These are phyloP conservation scores for Digitonthophagus gazella DNA, from an alignment of 2,888 invertebrate genomes.

Conservation along the genomic window DNA sequence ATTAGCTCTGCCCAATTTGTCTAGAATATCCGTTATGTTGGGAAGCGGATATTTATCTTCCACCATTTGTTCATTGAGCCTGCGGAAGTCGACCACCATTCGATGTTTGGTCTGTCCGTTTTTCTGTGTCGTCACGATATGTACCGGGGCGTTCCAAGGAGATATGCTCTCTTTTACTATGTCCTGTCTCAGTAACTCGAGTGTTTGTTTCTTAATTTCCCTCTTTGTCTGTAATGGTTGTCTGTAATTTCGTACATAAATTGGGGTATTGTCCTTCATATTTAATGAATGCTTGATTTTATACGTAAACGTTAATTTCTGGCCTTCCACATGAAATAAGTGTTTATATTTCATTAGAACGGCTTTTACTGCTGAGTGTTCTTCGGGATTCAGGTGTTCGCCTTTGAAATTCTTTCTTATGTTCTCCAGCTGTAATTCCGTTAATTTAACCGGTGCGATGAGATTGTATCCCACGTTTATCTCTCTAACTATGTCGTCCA, in stretches of 20 bases:
- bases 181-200: conserved; percentile 1
- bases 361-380: conserved; percentile 5
- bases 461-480: conserved; percentile 4
- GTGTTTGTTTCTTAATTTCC: conserved; percentile 18
- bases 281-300: conserved; percentile 17
- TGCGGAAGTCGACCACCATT: conserved; percentile 20
- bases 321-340: conserved; percentile 17
- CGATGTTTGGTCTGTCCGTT: too few relatives aligned
- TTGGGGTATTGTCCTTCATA: conserved; percentile 4
- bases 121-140: too few relatives aligned
- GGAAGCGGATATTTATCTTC: conserved; percentile 36
- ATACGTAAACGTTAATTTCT: conserved; percentile 17
- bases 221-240: conserved; percentile 17
- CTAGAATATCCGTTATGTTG: conserved; percentile 36
- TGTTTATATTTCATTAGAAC: conserved; percentile 13
- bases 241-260: conserved; percentile 11
- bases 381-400: conserved; percentile 1
- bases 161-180: too few relatives aligned
- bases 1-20: conserved; percentile 35
- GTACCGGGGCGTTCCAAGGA: too few relatives aligned
- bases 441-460: neutral
- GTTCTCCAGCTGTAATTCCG: neutral
- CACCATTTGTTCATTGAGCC: conserved; percentile 38
- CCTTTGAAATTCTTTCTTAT: neutral
- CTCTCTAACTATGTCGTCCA: neutral